A percentile compares a stretch with the other conserved stretches of the same genome.
phyloP scores from a whole-genome alignment of 2,113 vertebrate genomes.

The Lepus americanus region DNA sequence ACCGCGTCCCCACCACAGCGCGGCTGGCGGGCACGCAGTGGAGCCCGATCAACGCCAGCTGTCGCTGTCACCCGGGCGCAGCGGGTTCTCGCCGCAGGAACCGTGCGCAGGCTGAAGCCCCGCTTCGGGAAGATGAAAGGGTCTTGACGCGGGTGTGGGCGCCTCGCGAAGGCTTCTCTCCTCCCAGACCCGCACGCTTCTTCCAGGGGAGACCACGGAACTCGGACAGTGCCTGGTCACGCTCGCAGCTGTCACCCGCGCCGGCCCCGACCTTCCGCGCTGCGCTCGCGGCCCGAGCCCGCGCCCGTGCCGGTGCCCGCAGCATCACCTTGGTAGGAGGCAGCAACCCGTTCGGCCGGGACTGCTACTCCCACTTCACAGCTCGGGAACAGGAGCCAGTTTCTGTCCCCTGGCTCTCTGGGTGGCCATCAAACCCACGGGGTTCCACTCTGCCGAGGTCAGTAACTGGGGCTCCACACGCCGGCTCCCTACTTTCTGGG shows the following conservation, averaged over 20 bases:
- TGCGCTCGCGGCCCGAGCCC: too few species aligned
- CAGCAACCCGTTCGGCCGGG: neutral
- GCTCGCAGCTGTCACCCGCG: neutral
- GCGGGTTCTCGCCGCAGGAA: neutral
- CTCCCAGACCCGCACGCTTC: neutral
- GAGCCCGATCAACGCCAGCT: neutral
- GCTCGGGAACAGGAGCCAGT: neutral
- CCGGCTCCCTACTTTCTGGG: neutral
- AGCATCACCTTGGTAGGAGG: neutral
- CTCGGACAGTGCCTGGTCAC: neutral
- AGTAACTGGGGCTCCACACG: neutral
- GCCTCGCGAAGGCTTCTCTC: neutral
- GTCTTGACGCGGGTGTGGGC: neutral
- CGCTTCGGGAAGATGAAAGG: slow-evolving; percentile 6
- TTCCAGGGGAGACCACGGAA: neutral
- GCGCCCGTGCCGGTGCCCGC: neutral
- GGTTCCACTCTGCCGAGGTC: neutral
- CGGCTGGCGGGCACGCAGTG: neutral
- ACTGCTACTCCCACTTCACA: neutral
- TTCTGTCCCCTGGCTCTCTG: neutral
- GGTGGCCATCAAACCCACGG: neutral
- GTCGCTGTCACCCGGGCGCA: neutral
- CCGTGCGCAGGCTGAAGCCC: neutral
- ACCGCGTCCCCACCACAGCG: neutral
- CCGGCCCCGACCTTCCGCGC: neutral